Evolutionary conservation across 2,888 invertebrate species (phyloP), one percentile per base, ranked within the genome.

Genomic region (Eupithecia subumbrata): DNA sequence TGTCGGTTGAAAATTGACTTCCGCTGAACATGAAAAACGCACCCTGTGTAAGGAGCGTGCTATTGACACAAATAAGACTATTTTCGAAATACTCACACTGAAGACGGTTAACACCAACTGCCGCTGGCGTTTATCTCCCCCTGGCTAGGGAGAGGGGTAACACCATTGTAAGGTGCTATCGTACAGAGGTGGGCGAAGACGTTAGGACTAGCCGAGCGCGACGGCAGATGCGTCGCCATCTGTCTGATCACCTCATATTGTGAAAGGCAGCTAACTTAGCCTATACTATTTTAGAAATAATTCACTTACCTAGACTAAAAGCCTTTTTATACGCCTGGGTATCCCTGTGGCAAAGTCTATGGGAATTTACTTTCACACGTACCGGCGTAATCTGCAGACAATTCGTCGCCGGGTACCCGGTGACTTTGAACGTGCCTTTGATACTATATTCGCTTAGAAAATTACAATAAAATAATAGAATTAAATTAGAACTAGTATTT

Each of bases 161-260:
- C 22, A n/a, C n/a, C n/a, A 34, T 11, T n/a, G 56, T 56, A 22
- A 56, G 56, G 56, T n/a, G n/a, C 22, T 56, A 56, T 22, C 56
- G 22, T n/a, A 56, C 56, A 22, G 56, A n/a, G 67, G 40, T 67
- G 67, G 40, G 64, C 60, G 73, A 86, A 76, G 75, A 76, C 75
- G 75, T 76, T 76, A 72, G 83, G 84, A 78, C 72, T 86, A 84
- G 71, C 84, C 80, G 76, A 86, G 87, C 89, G 88, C 72, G 81
- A 82, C 86, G 86, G 86, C 89, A 89, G 89, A 88, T 89, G 89
- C 73, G 72, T 63, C 45, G 77, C 60, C 88, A 88, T 87, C 88
- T 88, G 88, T 84, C 78, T 81, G 73, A 45, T 56, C 64, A 64
- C 69, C 16, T 45, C 60, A 43, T 48, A 48, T 30, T 45, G 75